Evolutionary conservation across 2,888 invertebrate species (phyloP), one percentile per base, ranked within the genome.

Genomic region (Ophion costatus): DNA sequence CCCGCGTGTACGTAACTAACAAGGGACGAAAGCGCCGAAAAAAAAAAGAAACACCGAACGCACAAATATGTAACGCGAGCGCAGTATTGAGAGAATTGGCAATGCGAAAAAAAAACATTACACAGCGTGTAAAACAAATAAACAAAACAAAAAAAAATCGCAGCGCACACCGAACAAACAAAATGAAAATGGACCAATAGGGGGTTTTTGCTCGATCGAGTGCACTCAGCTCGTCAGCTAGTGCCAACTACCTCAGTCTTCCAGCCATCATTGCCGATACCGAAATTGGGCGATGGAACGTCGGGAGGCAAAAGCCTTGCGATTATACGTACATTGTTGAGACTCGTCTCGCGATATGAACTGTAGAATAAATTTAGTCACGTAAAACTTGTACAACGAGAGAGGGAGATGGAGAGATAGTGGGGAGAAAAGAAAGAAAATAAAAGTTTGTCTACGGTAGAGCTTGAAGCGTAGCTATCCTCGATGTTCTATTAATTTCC

Each of bases 221-320:
- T 51, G 51, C 77, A 80, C 82, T 85, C 82, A 77, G 76, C 82
- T 82, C 85, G 4, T 51, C 51, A 80, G 79, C 85, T 85, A 85
- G 85, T 85, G 85, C 73, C 82, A 85, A 85, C 85, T 85, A 85
- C 85, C 85, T 85, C 85, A 85, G 67, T 80, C 76, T 76, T 77
- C 77, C 76, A 83, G 67, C 74, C 80, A 76, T 80, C 76, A 67
- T 76, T 29, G 73, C 22, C 78, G n/a, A 78, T 59, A 79, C 22
- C 22, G 59, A 38, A 38, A 77, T 57, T 69, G 76, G 42, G 33
- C 59, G 64, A 81, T 81, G 74, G 74, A 81, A 61, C 74, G 20
- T 70, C 70, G 63, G 56, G 64, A 67, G 76, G 67, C 22, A 24
- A 24, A 77, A 22, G 59, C 59, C 57, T 45, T 75, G 79, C 57